phyloP scores from a whole-genome alignment of 2,797 vertebrate species.

The Acipenser transmontanus region DNA sequence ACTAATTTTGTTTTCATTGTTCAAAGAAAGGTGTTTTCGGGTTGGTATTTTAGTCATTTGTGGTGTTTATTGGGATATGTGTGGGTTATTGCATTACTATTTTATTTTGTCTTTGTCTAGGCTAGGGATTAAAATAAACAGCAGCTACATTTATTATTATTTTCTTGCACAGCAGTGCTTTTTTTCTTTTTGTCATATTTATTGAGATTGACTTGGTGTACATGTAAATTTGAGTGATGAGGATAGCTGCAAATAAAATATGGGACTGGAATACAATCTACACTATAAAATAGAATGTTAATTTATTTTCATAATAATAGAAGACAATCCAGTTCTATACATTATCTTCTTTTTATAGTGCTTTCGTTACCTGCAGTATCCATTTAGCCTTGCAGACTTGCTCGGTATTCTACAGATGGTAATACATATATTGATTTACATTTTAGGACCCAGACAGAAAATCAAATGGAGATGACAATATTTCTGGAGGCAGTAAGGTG shows the following conservation, averaged over 20 bases:
- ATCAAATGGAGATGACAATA: constrained; percentile 44
- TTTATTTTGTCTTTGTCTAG: too few species aligned
- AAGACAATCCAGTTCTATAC: constrained; percentile 17
- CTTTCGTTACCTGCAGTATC: constrained; percentile 34
- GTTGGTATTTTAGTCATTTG: too few species aligned
- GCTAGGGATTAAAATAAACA: too few species aligned
- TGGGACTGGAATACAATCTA: constrained; percentile 19
- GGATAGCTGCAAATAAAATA: constrained; percentile 16
- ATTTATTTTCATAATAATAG: constrained; percentile 17
- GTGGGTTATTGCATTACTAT: too few species aligned
- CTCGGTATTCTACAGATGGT: constrained; percentile 48
- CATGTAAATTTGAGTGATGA: constrained; percentile 30
- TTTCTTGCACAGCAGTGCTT: too few species aligned
- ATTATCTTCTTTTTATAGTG: constrained; percentile 22
- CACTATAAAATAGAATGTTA: constrained; percentile 3
- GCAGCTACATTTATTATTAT: too few species aligned
- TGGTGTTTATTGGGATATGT: too few species aligned
- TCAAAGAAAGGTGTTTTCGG: too few species aligned
- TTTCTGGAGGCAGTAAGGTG: constrained; percentile 49
- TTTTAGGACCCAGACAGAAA: constrained; percentile 41
- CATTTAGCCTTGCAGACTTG: constrained; percentile 41
- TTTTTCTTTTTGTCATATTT: constrained; percentile 20
- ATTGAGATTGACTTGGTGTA: constrained; percentile 33
- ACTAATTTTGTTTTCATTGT: too few species aligned
- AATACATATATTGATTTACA: constrained; percentile 58